Evolutionary conservation across 2,888 invertebrate species (phyloP).

Genomic region (Coenonympha glycerion): DNA sequence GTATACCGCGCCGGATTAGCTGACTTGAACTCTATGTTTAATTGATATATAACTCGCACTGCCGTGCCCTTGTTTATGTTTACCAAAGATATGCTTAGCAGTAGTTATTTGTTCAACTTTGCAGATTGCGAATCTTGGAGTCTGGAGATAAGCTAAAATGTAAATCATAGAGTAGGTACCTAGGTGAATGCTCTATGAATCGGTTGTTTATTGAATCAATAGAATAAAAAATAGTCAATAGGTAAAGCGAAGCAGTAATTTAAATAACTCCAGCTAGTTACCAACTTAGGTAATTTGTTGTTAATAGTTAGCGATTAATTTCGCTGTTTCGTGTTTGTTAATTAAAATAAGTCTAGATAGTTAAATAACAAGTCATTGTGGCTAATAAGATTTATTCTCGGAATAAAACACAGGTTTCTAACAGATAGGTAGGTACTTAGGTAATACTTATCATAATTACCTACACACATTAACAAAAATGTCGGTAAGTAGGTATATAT

Average conservation of each 20-base stretch:
- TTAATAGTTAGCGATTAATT: neutral
- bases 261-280: too few species aligned
- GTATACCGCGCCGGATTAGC: too few species aligned
- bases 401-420: neutral
- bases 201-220: neutral
- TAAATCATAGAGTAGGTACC: neutral
- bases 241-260: too few species aligned
- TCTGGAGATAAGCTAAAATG: constrained; percentile 12
- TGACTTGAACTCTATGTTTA: constrained; percentile 40
- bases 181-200: too few species aligned
- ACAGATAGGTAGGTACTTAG: too few species aligned
- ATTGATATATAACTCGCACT: constrained; percentile 21
- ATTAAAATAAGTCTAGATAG: constrained; percentile 1
- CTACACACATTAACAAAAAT: too few species aligned
- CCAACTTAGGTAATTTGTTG: too few species aligned
- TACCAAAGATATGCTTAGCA: constrained; percentile 20
- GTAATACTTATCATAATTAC: constrained; percentile 16
- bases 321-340: neutral
- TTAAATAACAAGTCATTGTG: neutral
- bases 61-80: constrained; percentile 21
- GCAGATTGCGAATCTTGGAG: constrained; percentile 11
- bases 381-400: constrained; percentile 8
- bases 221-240: neutral
- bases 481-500: too few species aligned
- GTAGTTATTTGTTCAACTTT: constrained; percentile 22